phyloP scores from a whole-genome alignment of 1,140 invertebrate species.

The Oedothorax gibbosus region DNA sequence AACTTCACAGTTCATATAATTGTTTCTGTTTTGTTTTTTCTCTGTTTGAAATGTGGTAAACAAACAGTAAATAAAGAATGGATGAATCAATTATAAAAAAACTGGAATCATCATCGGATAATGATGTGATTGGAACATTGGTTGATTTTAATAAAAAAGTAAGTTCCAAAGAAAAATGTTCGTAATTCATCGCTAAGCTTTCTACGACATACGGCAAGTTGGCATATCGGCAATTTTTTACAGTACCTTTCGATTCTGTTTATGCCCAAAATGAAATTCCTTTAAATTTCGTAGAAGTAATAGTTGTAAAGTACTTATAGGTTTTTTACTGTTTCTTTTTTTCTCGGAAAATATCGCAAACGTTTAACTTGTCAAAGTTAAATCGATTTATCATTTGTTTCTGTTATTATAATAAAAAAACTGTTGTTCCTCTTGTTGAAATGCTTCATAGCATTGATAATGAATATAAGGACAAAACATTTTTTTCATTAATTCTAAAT shows the following conservation, averaged over 20 bases:
- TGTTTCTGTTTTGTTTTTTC: too few relatives aligned
- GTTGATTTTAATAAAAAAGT: conserved; percentile 43
- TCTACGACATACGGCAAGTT: not conserved
- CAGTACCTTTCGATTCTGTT: not conserved
- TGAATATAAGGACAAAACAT: too few relatives aligned
- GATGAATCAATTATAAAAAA: conserved; percentile 24
- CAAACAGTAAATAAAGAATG: not conserved
- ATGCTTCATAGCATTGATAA: too few relatives aligned
- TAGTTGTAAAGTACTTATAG: not conserved
- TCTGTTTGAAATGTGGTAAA: too few relatives aligned
- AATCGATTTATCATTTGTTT: too few relatives aligned
- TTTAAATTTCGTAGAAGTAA: not conserved
- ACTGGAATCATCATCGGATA: conserved; percentile 23
- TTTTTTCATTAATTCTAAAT: too few relatives aligned
- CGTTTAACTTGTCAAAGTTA: too few relatives aligned
- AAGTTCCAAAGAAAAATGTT: not conserved
- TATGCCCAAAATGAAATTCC: not conserved
- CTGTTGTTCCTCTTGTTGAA: too few relatives aligned
- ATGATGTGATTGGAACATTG: conserved; percentile 8
- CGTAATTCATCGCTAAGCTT: not conserved
- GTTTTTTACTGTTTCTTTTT: not conserved
- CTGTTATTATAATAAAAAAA: too few relatives aligned
- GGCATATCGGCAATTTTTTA: not conserved
- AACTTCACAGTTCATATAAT: too few relatives aligned
- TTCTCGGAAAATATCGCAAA: too few relatives aligned